Evolutionary conservation across 2,888 invertebrate species (phyloP).

Genomic region (Nebria salina): DNA sequence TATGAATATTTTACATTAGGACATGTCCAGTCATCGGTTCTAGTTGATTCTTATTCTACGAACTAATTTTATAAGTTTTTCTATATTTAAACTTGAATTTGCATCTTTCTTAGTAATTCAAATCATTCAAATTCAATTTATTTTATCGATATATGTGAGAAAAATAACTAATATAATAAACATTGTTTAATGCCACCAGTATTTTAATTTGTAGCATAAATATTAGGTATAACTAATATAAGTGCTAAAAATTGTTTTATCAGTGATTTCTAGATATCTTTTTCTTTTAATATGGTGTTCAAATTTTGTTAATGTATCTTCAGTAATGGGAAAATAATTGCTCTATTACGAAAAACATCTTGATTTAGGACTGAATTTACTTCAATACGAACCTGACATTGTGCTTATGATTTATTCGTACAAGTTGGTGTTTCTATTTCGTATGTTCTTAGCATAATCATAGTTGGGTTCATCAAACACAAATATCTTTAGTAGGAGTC

Average conservation of each 20-base stretch:
- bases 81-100: neutral
- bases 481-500: constrained; percentile 6
- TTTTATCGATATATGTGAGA: too few relatives aligned
- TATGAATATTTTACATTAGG: constrained; percentile 7
- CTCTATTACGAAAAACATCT: neutral
- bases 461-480: constrained; percentile 1
- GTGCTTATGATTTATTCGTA: neutral
- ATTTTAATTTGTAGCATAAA: too few relatives aligned
- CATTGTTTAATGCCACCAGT: too few relatives aligned
- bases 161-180: too few relatives aligned
- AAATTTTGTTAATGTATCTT: neutral
- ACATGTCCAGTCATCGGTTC: neutral
- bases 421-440: constrained; percentile 4
- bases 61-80: neutral
- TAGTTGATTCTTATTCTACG: neutral
- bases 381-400: neutral
- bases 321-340: neutral
- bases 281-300: too few relatives aligned
- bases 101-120: neutral
- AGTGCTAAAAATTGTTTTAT: too few relatives aligned
- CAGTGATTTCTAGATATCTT: too few relatives aligned
- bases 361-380: too few relatives aligned
- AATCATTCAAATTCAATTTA: too few relatives aligned
- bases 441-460: constrained; percentile 10
- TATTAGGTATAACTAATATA: too few relatives aligned